Base-by-base conservation (phyloP, 2,113 vertebrate genomes). In the Anarhynchus alexandrinus region DNA sequence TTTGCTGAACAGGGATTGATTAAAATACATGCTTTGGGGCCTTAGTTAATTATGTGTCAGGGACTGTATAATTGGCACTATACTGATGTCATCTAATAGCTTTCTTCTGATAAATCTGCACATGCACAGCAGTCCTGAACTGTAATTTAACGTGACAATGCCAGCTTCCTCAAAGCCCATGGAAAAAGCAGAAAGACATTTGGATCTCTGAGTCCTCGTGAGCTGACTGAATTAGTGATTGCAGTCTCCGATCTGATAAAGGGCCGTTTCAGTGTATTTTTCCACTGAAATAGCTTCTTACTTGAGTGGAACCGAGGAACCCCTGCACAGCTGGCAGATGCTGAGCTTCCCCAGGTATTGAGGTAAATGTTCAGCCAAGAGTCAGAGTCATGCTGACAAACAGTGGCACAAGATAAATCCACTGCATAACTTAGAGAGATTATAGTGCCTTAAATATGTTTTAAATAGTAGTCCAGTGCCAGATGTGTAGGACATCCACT, bases 1-100 rank as follows among this genome's bases (percentile, higher is more conserved):
- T 94, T 73, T 94, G 93, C 84, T 95, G 84, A 93, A 66, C 25
- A 54, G 92, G 55, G 85, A 54, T 80, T 87, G 74, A 95, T 94
- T 97, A 95, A 95, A 95, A 91, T 65, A 89, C 58, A 29, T 90
- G 64, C 88, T 96, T 92, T 93, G 67, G 91, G 90, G 87, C 86
- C 88, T 82, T 32, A 82, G 82, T 72, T 94, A 97, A 89, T 95
- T 96, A 89, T 79, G 70, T 96, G 89, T 96, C 88, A 76, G 74
- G 58, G 55, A 49, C 49, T 89, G 77, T 45, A 69, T 89, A 94
- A 95, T 87, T 87, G 69, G 43, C 55, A 71, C 21, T 2, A 11
- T 38, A 38, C 61, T 79, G 77, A 79, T 76, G 61, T 29, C 15
- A 32, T 52, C 61, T 65, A 93, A 89, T 89, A 79, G 26, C 69